Conservation (phyloP, 1,140 invertebrate species). For the Drosophila pseudoananassae region DNA sequence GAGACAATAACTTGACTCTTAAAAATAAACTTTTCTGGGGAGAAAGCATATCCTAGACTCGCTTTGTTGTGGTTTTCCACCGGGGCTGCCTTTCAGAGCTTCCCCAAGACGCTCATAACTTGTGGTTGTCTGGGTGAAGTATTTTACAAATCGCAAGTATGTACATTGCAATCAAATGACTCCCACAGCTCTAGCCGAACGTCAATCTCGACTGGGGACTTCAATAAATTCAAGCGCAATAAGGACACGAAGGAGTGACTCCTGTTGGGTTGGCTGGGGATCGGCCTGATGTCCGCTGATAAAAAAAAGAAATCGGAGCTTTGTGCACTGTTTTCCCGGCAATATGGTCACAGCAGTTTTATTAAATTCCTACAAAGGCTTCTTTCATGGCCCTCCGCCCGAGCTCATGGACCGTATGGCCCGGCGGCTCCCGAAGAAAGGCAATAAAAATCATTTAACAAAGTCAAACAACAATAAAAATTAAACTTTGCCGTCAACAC, state of each 20-base stretch:
- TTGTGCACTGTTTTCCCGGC: conserved; percentile 72
- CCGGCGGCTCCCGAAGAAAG: conserved; percentile 36
- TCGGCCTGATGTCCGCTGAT: conserved; percentile 1
- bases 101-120: conserved; percentile 21
- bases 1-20: neutral
- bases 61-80: conserved; percentile 66
- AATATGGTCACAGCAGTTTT: conserved; percentile 77
- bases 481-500: conserved; percentile 80
- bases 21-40: neutral
- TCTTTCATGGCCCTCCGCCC: conserved; percentile 7
- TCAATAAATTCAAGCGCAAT: conserved; percentile 32
- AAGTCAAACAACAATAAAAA: conserved; percentile 83
- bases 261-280: conserved; percentile 21
- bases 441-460: conserved; percentile 83
- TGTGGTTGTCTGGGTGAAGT: conserved; percentile 21
- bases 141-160: conserved; percentile 27
- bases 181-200: conserved; percentile 33
- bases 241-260: conserved; percentile 14
- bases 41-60: neutral
- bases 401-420: neutral
- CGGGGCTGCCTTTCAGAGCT: conserved; percentile 37
- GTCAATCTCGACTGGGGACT: conserved; percentile 30
- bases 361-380: conserved; percentile 82
- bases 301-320: conserved; percentile 32
- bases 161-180: conserved; percentile 43